Evolutionary conservation across 2,113 vertebrate genomes (phyloP).

Genomic region (Cheirogaleus medius): DNA sequence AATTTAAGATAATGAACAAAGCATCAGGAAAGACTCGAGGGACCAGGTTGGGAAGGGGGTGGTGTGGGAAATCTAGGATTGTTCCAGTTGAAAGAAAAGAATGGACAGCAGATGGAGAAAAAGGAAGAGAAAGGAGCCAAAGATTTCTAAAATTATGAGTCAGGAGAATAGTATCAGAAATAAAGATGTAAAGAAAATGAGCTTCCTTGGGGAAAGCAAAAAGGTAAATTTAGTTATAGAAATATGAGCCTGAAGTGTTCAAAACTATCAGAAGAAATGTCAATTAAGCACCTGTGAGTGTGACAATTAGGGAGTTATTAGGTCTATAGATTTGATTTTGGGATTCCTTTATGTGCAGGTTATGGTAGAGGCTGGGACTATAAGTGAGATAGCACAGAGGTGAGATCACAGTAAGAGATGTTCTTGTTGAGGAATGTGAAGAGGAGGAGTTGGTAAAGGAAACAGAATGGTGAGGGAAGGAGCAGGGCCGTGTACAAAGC

Average conservation of each 20-base stretch:
- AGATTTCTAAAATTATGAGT: conserved; percentile 7
- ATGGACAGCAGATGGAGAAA: background rate
- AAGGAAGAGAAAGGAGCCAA: background rate
- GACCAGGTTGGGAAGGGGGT: background rate
- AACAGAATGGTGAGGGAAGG: background rate
- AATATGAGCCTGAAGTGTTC: background rate
- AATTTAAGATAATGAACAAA: background rate
- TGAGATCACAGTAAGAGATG: background rate
- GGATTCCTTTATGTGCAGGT: background rate
- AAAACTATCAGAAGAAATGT: background rate
- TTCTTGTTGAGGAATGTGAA: background rate
- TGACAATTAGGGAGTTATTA: background rate
- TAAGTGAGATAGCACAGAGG: background rate
- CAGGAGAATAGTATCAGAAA: background rate
- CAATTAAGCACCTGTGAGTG: background rate
- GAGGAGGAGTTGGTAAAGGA: background rate
- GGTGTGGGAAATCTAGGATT: background rate
- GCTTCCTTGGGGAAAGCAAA: background rate
- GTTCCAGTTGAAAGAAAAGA: background rate
- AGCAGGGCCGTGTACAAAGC: background rate
- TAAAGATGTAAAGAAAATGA: background rate
- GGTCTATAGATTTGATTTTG: background rate
- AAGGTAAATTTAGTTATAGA: background rate
- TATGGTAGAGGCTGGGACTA: background rate
- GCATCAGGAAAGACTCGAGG: background rate